Base-by-base conservation (phyloP, 2,113 vertebrate species). In the Alaudala cheleensis region DNA sequence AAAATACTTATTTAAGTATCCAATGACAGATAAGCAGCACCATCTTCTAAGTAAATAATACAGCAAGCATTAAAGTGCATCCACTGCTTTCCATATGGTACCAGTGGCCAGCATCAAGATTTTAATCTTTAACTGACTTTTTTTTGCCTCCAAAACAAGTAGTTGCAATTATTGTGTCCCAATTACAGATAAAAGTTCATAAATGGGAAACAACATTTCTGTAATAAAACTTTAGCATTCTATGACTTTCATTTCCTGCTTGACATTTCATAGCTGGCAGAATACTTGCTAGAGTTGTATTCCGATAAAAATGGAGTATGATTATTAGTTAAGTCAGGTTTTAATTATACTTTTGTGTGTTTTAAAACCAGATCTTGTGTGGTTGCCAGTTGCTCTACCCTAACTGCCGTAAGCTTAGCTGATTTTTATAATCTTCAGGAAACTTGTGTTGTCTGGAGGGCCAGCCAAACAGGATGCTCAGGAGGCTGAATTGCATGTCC, bases 211-310 rank as follows among this genome's bases (percentile, higher is more conserved):
- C 53, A 83, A 53, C 49, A n/a, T 66, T 77, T 85, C 53, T 25
- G 6, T 82, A 40, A 86, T 87, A 60, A 93, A 95, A 82, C 60
- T 86, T 80, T 3, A 88, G 29, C 9, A 1, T 85, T 74, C 66
- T 79, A 34, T 86, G 82, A 90, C 74, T 83, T 94, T 96, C 62
- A 96, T 96, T 97, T 96, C 89, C 79, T 94, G 56, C 64, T 88
- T 83, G 81, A 86, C 69, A 79, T 88, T 92, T 79, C 29, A 40
- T 81, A 61, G 44, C 60, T 56, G 61, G 47, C 24, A 8, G 82
- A 51, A 58, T 61, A 44, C 29, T 78, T 79, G 70, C 71, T 91
- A 80, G 53, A 62, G 29, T 60, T 91, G 64, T 57, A 22, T 93
- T 94, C 56, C 54, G 53, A 49, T 78, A 58, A 80, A 67, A 93